Percentiles rank a stretch among this genome's conserved stretches.
phyloP scores from a whole-genome alignment of 2,888 invertebrate species.

The Isotomurus palustris region DNA sequence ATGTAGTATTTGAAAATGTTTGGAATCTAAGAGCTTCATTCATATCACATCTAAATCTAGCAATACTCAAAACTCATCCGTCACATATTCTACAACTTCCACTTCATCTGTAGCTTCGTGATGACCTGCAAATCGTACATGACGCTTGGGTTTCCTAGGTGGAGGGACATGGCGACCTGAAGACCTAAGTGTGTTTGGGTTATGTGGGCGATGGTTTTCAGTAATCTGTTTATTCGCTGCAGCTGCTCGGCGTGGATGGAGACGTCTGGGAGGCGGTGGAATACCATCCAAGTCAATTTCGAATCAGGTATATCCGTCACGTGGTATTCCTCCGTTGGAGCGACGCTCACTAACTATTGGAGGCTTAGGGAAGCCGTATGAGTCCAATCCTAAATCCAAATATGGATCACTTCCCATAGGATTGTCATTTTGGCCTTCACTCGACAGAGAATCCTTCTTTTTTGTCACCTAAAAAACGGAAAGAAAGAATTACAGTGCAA shows the following conservation, averaged over 20 bases:
- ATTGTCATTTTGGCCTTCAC: conserved; percentile 17
- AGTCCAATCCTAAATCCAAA: conserved; percentile 35
- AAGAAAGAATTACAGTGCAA: not conserved
- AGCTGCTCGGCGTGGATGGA: not conserved
- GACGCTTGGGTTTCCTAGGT: conserved; percentile 26
- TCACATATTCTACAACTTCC: conserved; percentile 36
- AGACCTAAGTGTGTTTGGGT: not conserved
- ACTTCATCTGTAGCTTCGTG: conserved; percentile 25
- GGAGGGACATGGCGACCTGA: not conserved
- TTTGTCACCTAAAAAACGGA: not conserved
- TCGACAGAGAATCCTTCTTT: conserved; percentile 9
- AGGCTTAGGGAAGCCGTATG: conserved; percentile 33
- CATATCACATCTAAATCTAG: not conserved
- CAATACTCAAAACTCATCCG: conserved; percentile 24
- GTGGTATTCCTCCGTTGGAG: conserved; percentile 32
- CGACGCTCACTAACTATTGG: no score
- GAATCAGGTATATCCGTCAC: conserved; percentile 40
- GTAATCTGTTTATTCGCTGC: not conserved
- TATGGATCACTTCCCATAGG: conserved; percentile 39
- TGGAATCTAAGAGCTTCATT: no score
- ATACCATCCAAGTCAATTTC: conserved; percentile 15
- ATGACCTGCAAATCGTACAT: conserved; percentile 36
- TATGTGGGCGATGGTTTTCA: not conserved
- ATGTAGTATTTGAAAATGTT: no score
- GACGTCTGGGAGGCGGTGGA: conserved; percentile 1